Evolutionary conservation across 2,888 invertebrate species (phyloP).

Genomic region (Himalopsyche japonica): DNA sequence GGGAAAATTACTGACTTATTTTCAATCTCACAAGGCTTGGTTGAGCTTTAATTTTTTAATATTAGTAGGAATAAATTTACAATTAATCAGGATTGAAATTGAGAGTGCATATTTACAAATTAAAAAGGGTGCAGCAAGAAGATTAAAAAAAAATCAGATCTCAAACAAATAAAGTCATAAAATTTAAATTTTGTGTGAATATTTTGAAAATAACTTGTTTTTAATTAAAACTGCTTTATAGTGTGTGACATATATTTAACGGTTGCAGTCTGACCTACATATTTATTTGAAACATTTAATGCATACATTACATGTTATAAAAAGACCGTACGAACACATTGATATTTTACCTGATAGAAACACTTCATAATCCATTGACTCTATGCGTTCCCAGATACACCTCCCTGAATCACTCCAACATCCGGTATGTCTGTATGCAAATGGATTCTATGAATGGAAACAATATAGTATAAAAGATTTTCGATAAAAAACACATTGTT

Average conservation of each 20-base stretch:
- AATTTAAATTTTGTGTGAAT: too few species aligned
- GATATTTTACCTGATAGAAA: background rate
- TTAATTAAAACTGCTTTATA: too few species aligned
- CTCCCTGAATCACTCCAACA: background rate
- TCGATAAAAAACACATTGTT: background rate
- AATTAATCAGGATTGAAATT: constrained; percentile 36
- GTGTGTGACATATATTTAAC: too few species aligned
- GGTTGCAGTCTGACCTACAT: background rate
- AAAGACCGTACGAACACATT: background rate
- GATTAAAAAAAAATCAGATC: too few species aligned
- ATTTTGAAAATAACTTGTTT: too few species aligned
- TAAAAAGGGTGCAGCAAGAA: background rate
- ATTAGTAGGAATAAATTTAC: constrained; percentile 40
- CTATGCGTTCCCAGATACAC: background rate
- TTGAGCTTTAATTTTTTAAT: constrained; percentile 18
- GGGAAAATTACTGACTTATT: too few species aligned
- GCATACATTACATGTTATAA: background rate
- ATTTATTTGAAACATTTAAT: background rate
- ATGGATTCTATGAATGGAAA: background rate
- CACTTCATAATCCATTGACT: background rate
- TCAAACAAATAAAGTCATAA: too few species aligned
- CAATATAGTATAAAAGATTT: background rate
- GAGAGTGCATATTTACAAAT: background rate
- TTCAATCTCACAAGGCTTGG: background rate
- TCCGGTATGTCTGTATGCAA: background rate